Evolutionary conservation across 2,797 vertebrate genomes (phyloP).

Genomic region (Phrynocephalus vlangalii): DNA sequence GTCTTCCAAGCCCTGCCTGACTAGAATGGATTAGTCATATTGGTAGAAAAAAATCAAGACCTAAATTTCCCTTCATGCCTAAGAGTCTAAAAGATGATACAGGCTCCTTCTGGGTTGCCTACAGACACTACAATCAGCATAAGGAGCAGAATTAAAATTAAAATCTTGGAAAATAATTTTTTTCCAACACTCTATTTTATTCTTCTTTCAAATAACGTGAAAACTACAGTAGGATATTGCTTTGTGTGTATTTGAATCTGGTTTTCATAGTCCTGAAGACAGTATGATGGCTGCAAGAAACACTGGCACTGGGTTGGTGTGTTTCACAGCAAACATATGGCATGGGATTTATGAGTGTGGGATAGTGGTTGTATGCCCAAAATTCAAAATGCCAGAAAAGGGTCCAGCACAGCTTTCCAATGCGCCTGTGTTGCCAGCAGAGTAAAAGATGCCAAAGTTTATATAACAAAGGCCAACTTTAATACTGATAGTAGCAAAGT

Average conservation of each 20-base stretch:
- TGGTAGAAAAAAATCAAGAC: neutral
- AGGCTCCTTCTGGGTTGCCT: neutral
- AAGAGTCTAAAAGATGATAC: neutral
- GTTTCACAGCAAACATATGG: neutral
- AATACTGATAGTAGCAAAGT: too few relatives aligned
- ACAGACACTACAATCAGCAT: slow-evolving; percentile 14
- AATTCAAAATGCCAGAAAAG: too few relatives aligned
- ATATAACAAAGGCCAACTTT: too few relatives aligned
- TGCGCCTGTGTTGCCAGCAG: too few relatives aligned
- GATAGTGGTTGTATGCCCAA: too few relatives aligned
- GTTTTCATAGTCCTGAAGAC: neutral
- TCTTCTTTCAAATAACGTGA: neutral
- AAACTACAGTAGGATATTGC: neutral
- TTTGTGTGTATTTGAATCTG: neutral
- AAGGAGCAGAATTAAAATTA: slow-evolving; percentile 17
- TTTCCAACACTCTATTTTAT: neutral
- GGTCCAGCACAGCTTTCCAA: too few relatives aligned
- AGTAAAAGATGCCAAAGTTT: too few relatives aligned
- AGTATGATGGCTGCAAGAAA: neutral
- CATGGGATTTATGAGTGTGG: too few relatives aligned
- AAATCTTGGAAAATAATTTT: slow-evolving; percentile 14
- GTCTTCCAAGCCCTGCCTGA: neutral
- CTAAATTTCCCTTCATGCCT: neutral
- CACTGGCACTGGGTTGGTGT: neutral
- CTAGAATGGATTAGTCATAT: neutral